Base-by-base conservation (phyloP, 2,797 vertebrate species). In the Nasua narica region DNA sequence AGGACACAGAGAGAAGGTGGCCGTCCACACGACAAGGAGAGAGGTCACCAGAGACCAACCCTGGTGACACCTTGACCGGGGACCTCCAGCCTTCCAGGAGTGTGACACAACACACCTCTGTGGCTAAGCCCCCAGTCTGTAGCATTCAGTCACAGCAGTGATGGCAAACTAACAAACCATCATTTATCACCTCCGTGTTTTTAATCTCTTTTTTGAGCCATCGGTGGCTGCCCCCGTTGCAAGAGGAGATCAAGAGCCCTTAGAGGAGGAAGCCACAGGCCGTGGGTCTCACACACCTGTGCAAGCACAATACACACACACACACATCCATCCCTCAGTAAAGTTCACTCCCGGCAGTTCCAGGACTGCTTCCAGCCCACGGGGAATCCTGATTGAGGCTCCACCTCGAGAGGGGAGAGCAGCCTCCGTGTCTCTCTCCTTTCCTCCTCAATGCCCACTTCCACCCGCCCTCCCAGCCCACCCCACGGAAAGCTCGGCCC, bases 301-400 rank as follows among this genome's bases (percentile, higher is more conserved):
- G 32, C 48, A n/a, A 15, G 19, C 12, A 13, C 7, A 58, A 21
- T 14, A 12, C 48, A 0, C 19, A 12, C 48, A 0, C 8, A 0
- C 43, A n/a, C 18, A 8, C 1, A 1, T 8, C 48, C 76, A 35
- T 52, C 48, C 35, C 5, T 35, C n/a, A 4, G 5, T 21, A 14
- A 13, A 0, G 32, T 4, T 46, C 15, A 0, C 79, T 37, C 40
- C 70, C 2, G 27, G 29, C 35, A 8, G 6, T 0, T 7, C 12
- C 8, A 58, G 32, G 23, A 13, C 15, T 10, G n/a, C 12, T 50
- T 14, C 23, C 0, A n/a, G 48, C 18, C n/a, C 37, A 3, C 2
- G 4, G 21, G 3, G 69, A n/a, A 50, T 32, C 48, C 37, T 40
- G 65, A 43, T 7, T 21, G 40, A 32, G 11, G 18, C 7, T 2